A percentile compares a stretch with the other conserved stretches of the same genome.
These are phyloP conservation scores for Minunthozetes semirufus DNA, from an alignment of 2,888 invertebrate genomes.

Conservation along the genomic window DNA sequence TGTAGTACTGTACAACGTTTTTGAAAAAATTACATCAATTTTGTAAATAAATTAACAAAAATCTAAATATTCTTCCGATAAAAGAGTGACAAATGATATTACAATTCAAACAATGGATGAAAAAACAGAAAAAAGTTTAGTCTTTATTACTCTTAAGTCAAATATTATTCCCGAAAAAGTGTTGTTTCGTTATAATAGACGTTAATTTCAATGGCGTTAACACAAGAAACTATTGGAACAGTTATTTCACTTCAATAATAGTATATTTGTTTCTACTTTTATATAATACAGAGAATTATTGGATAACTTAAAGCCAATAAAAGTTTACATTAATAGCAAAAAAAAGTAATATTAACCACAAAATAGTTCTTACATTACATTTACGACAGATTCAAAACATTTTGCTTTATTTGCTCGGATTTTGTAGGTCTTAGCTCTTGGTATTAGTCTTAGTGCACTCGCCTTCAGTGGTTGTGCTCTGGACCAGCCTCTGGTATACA, in stretches of 20 bases:
- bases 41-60: conserved; percentile 20
- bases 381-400: background rate
- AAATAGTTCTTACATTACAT: background rate
- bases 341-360: background rate
- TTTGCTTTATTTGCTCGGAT: background rate
- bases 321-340: background rate
- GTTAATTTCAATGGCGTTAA: background rate
- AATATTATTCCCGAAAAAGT: background rate
- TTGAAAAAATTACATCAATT: conserved; percentile 13
- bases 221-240: background rate
- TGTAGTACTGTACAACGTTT: background rate
- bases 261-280: background rate
- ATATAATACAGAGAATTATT: background rate
- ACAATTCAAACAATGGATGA: background rate
- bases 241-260: background rate
- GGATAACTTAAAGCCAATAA: background rate
- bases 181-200: background rate
- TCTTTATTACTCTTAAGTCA: conserved; percentile 3
- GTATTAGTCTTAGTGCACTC: no score
- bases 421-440: background rate
- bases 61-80: background rate
- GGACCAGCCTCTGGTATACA: no score
- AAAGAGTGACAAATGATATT: background rate
- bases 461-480: no score
- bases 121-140: background rate